A percentile compares a stretch with the other conserved stretches of the same genome.
These are phyloP conservation scores for Phataginus tetradactyla DNA, from an alignment of 2,797 vertebrate genomes.

Conservation along the genomic window DNA sequence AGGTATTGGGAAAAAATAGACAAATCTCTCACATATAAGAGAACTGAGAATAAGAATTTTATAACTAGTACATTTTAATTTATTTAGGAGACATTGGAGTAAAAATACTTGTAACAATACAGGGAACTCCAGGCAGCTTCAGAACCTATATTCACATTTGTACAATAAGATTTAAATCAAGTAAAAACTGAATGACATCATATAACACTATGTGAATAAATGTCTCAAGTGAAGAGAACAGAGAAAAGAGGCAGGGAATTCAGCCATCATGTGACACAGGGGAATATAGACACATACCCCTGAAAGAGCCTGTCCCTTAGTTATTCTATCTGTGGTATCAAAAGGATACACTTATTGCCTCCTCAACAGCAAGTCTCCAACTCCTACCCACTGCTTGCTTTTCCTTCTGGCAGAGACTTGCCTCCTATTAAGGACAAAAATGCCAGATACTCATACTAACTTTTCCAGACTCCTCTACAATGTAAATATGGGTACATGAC, in stretches of 20 bases:
- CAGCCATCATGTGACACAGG: not conserved
- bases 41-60: slow-evolving; percentile 29
- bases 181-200: not conserved
- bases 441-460: not conserved
- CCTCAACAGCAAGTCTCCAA: not conserved
- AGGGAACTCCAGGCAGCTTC: not conserved
- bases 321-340: not conserved
- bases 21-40: slow-evolving; percentile 31
- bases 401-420: not conserved
- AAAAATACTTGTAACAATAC: not conserved
- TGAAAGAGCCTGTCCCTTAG: not conserved
- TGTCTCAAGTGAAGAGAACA: not conserved
- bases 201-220: not conserved
- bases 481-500: not conserved
- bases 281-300: not conserved
- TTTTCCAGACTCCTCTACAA: not conserved
- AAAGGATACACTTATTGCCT: no score
- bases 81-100: slow-evolving; percentile 19
- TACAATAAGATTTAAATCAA: slow-evolving; percentile 19
- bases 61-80: not conserved
- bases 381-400: not conserved
- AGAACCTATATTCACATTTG: not conserved
- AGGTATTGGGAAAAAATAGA: not conserved
- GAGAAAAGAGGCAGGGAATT: not conserved
- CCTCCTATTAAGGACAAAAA: not conserved